Evolutionary conservation across 2,888 invertebrate species (phyloP).

Genomic region (Idaea biselata): DNA sequence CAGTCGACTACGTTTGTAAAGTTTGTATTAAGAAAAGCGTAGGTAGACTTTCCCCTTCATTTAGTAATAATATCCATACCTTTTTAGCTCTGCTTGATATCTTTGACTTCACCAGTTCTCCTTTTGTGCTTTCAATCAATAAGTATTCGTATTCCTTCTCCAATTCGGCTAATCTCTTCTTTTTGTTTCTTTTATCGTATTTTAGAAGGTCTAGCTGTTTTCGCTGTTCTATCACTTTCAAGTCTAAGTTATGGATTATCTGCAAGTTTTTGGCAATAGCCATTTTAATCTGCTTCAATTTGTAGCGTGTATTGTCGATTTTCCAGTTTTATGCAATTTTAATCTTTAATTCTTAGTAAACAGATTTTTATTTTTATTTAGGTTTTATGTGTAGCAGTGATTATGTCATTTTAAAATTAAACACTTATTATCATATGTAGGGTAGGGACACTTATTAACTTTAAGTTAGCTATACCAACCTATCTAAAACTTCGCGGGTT

Average conservation of each 20-base stretch:
- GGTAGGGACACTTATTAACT: too few species aligned
- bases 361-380: too few species aligned
- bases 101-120: constrained; percentile 71
- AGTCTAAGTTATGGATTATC: constrained; percentile 80
- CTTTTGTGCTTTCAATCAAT: constrained; percentile 80
- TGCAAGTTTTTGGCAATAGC: constrained; percentile 27
- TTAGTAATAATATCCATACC: too few species aligned
- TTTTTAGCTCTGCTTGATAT: constrained; percentile 82
- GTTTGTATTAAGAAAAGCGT: too few species aligned
- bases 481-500: too few species aligned
- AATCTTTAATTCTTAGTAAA: too few species aligned
- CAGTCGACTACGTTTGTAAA: too few species aligned
- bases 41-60: too few species aligned
- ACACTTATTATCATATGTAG: too few species aligned
- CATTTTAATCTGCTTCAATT: not conserved
- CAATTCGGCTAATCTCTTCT: constrained; percentile 77
- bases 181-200: constrained; percentile 84
- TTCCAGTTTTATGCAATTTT: not conserved
- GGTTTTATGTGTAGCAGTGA: too few species aligned
- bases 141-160: constrained; percentile 83
- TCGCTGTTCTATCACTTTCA: constrained; percentile 85
- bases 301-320: not conserved
- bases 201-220: constrained; percentile 87
- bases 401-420: too few species aligned
- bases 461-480: too few species aligned